Base-by-base conservation (phyloP, 2,113 vertebrate genomes). In the Onychorhynchus coronatus region DNA sequence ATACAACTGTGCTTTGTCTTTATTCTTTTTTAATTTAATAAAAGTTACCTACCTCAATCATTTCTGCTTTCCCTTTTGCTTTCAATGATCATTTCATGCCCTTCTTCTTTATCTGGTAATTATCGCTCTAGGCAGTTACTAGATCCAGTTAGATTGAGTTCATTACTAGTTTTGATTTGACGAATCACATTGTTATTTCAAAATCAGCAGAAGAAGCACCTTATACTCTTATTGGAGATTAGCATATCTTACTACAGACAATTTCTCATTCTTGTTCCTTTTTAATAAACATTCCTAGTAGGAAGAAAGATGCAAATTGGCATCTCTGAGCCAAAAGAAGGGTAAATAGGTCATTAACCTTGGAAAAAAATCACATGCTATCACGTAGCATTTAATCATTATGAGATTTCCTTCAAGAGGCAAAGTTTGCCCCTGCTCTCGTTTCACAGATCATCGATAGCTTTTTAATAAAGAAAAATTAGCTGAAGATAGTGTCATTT, bases 381-480 rank as follows among this genome's bases (percentile, higher is more conserved):
- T 70, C 80, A 14, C 27, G 46, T 70, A 89, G 62, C 53, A 94
- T 91, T 91, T 96, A 84, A 92, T 93, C 91, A 92, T 91, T 77
- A 88, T 47, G 46, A 84, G n/a, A 68, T 52, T 81, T 96, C 76
- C 66, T 84, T 85, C 66, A 76, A 94, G 68, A 95, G 30, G 31
- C 39, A 85, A 80, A 88, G 84, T 95, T 97, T 90, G 47, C 8
- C 37, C 30, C 47, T 42, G 23, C 28, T 93, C 21, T 90, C 80
- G 87, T 94, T 96, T 93, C 52, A 61, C 6, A n/a, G 39, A 70
- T 61, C 53, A 75, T 89, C 49, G 72, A 90, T 52, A 30, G 33
- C 35, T 96, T 88, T 88, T 95, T 96, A 97, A 97, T 93, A 67
- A 92, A 95, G 88, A 95, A 94, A 96, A 97, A 95, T 85, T 88